Percentiles rank a stretch among this genome's conserved stretches.
Evolutionary conservation across 2,888 invertebrate genomes (phyloP).

Genomic region (Mimachlamys varia): DNA sequence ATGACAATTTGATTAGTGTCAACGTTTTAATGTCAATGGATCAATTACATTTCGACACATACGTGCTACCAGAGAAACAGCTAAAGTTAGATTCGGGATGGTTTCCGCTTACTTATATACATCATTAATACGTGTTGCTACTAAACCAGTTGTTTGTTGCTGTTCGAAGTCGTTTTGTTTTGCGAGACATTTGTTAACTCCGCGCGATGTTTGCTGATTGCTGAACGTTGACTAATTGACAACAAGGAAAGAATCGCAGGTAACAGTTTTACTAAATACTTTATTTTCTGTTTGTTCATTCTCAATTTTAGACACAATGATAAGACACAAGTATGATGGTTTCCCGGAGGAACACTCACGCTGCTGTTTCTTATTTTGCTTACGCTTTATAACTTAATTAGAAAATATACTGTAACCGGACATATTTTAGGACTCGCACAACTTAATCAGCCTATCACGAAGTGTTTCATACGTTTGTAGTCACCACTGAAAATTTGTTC

Average conservation of each 20-base stretch:
- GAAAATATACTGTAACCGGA: too few species aligned
- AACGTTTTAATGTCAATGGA: too few species aligned
- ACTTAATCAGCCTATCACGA: too few species aligned
- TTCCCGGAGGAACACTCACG: not conserved
- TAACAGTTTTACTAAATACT: not conserved
- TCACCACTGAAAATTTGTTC: too few species aligned
- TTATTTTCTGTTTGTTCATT: not conserved
- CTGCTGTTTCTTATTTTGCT: too few species aligned
- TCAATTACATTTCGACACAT: not conserved
- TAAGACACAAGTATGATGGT: not conserved
- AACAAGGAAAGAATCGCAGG: not conserved
- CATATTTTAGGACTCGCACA: too few species aligned
- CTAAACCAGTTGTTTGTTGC: not conserved
- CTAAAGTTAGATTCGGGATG: not conserved
- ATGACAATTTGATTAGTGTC: too few species aligned
- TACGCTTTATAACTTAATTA: too few species aligned
- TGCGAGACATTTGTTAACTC: not conserved
- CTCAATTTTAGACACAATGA: not conserved
- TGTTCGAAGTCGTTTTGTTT: not conserved
- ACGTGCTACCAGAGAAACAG: not conserved
- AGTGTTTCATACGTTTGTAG: too few species aligned
- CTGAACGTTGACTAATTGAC: slow-evolving; percentile 13
- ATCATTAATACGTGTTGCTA: not conserved
- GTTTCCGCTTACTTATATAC: not conserved
- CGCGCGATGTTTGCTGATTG: slow-evolving; percentile 20